Evolutionary conservation across 2,797 vertebrate species (phyloP).

Genomic region (Sylvia borin): DNA sequence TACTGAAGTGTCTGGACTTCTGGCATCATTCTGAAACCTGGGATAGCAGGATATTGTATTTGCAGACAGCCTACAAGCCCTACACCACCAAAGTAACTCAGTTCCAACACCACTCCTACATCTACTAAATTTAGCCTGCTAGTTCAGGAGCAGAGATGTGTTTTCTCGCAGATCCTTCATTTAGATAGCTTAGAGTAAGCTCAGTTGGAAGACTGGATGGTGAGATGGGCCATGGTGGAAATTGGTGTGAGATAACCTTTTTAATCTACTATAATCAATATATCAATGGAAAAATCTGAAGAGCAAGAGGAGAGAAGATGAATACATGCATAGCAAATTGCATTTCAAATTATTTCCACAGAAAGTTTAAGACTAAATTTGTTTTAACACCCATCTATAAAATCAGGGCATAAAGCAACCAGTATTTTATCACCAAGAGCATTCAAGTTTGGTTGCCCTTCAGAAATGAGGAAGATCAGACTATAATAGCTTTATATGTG

Average conservation of each 20-base stretch:
- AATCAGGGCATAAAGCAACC: constrained; percentile 39
- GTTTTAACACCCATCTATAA: constrained; percentile 73
- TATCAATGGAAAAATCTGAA: constrained; percentile 56
- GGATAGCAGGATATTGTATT: not conserved
- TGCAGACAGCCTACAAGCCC: not conserved
- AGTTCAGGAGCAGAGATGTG: not conserved
- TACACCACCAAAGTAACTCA: rapidly evolving
- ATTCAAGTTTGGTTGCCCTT: constrained; percentile 76
- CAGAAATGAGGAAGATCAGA: constrained; percentile 71
- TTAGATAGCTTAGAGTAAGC: constrained; percentile 6
- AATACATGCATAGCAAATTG: constrained; percentile 47
- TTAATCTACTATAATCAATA: constrained; percentile 37
- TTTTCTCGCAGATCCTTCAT: not conserved
- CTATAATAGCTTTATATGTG: constrained; percentile 75
- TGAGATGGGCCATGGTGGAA: constrained; percentile 5
- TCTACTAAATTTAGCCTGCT: not conserved
- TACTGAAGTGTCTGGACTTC: not conserved
- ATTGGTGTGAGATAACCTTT: constrained; percentile 20
- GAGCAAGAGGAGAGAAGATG: constrained; percentile 28
- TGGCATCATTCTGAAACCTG: not conserved
- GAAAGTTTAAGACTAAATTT: constrained; percentile 67
- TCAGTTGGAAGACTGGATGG: not conserved
- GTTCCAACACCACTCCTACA: not conserved
- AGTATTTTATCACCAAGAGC: constrained; percentile 61
- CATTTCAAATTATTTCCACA: constrained; percentile 55